A percentile compares a stretch with the other conserved stretches of the same genome.
Conservation (phyloP, 1,140 invertebrate species). For the Platyscapa corneri region DNA sequence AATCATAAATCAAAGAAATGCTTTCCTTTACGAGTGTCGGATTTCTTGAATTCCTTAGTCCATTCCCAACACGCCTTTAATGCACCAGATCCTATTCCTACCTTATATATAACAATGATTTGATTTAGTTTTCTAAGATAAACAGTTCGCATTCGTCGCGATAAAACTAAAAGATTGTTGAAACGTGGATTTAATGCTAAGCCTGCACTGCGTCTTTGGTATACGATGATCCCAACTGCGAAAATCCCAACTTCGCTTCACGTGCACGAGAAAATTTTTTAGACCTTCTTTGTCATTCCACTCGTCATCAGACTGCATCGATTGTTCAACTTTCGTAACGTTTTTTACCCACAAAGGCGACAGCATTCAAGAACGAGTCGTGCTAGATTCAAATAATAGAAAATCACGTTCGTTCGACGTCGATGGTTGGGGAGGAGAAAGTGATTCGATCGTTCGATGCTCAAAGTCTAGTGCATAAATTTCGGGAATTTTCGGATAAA, state of each 20-base stretch:
- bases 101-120: too few species aligned
- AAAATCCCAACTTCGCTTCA: background rate
- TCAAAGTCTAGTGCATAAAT: too few species aligned
- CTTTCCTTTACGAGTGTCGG: too few species aligned
- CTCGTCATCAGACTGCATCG: background rate
- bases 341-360: background rate
- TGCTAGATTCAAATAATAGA: background rate
- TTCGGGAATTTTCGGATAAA: too few species aligned
- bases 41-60: too few species aligned
- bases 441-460: background rate
- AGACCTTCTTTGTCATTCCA: background rate
- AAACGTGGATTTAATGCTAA: background rate
- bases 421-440: background rate
- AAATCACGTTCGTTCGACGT: background rate
- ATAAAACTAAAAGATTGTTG: too few species aligned
- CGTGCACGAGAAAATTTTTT: background rate
- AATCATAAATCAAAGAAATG: too few species aligned
- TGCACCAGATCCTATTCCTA: too few species aligned
- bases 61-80: too few species aligned
- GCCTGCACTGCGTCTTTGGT: background rate
- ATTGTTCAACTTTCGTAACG: background rate
- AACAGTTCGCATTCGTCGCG: too few species aligned
- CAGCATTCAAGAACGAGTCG: background rate
- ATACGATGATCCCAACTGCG: background rate
- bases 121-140: too few species aligned